Base-by-base conservation (phyloP, 2,113 vertebrate genomes). In the Leucoraja erinaceus region DNA sequence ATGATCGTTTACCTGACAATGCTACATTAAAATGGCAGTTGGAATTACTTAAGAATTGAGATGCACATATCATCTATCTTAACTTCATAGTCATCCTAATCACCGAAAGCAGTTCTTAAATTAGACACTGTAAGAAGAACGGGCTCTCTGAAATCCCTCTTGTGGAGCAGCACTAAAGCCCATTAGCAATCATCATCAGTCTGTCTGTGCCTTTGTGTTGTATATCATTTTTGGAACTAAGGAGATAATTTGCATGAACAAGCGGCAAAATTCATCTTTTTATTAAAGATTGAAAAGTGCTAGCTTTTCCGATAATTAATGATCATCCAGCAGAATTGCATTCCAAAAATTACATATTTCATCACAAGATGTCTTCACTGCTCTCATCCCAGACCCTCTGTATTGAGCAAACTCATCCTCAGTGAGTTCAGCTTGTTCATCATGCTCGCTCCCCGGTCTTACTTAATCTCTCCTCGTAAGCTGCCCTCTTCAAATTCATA, bases 131-230 rank as follows among this genome's bases (percentile, higher is more conserved):
- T 56, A 83, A 56, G 47, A 16, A 56, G 20, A 54, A 7, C 18
- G 9, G 20, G 47, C 79, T 25, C 18, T 56, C 54, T 83, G 81
- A 84, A 59, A 84, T 84, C 54, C 9, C 81, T 59, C 54, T 59
- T 28, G 54, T 59, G 54, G 31, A 59, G 54, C 47, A 28, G 54
- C 81, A 84, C 10, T 11, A 28, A 59, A 59, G 38, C 3, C 56
- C 81, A 59, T 84, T 84, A 84, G 54, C 54, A 84, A 59, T 84
- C 81, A 84, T 77, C 10, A 77, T 84, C 25, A 84, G 47, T 25
- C 79, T 56, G 14, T 83, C 76, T 78, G 12, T 79, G 77, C 47
- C 33, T 47, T 79, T 47, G 33, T 79, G 54, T 84, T 59, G 25
- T 59, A 59, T 84, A 22, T 84, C 25, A 59, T 28, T 84, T 84